Evolutionary conservation across 2,888 invertebrate genomes (phyloP), one percentile per base, ranked within the genome.

Genomic region (Clostera curtula): DNA sequence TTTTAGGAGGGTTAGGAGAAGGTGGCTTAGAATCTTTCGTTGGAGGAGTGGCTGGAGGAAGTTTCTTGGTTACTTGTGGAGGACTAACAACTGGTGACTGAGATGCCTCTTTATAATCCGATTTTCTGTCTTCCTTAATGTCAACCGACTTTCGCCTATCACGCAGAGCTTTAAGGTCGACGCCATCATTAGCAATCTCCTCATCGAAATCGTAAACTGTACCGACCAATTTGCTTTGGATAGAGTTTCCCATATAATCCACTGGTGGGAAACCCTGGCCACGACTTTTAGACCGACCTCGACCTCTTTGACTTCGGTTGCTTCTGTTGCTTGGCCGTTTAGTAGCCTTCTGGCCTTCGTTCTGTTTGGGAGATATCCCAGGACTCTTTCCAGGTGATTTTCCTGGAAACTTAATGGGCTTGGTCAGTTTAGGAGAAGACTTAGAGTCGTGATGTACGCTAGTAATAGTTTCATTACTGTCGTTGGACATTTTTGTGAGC

Each of bases 201-300:
- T 95, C 94, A 40, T 94, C 91, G 40, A 93, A 93, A 63, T 94
- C 96, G 54, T 94, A 96, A 2, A 95, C 95, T 2, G 95, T 95
- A 5, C 95, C 94, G 4, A 90, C 90, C 17, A 94, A 77, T 61
- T 93, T 93, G 59, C 90, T 92, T 40, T 91, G 92, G 34, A 93
- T 92, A 2, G 93, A 90, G 49, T 89, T 89, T 11, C 87, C 86
- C 31, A 75, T 66, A 47, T 79, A 83, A 29, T 87, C 86, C 18
- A 83, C 61, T 50, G 72, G 26, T 41, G 75, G 43, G 54, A 60
- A 71, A 13, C 51, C 55, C 31, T 72, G 72, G 0, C 61, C 75
- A 22, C 82, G 71, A 35, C 74, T 80, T 52, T 82, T 82, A 7
- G 82, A 77, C 12, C 86, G 77, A 8, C 87, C 80, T 26, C 86